Conservation (phyloP, 2,888 invertebrate genomes). For the Horisme vitalbata region DNA sequence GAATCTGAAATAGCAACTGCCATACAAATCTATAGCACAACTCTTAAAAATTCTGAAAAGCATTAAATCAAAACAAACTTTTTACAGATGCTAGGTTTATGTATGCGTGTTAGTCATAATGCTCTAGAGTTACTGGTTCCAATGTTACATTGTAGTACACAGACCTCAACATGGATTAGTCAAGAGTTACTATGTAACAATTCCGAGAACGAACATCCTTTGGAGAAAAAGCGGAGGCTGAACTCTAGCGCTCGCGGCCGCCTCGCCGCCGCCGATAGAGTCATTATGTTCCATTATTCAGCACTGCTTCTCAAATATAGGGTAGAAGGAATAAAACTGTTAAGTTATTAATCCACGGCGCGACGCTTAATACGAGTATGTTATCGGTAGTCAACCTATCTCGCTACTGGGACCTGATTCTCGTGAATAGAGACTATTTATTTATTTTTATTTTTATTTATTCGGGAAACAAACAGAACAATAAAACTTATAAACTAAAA, state of each 20-base stretch:
- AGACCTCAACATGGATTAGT: conserved; percentile 21
- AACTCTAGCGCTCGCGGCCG: conserved; percentile 47
- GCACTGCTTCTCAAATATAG: conserved; percentile 43
- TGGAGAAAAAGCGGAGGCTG: conserved; percentile 44
- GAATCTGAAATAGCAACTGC: too few relatives aligned
- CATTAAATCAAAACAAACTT: too few relatives aligned
- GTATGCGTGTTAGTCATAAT: conserved; percentile 11
- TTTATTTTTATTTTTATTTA: too few relatives aligned
- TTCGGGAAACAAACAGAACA: too few relatives aligned
- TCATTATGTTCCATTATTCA: conserved; percentile 78
- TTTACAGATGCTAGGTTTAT: background rate
- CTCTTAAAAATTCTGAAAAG: too few relatives aligned
- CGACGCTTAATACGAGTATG: too few relatives aligned
- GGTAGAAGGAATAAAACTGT: background rate
- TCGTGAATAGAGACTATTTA: too few relatives aligned
- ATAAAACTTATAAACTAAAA: too few relatives aligned
- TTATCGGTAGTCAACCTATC: too few relatives aligned
- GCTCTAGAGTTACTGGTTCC: conserved; percentile 14
- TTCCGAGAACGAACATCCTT: conserved; percentile 44
- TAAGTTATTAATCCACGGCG: too few relatives aligned
- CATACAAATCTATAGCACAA: too few relatives aligned
- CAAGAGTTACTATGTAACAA: conserved; percentile 31
- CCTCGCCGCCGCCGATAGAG: conserved; percentile 77
- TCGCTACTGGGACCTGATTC: too few relatives aligned
- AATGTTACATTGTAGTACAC: conserved; percentile 19